Base-by-base conservation (phyloP, 2,888 invertebrate species). In the Ceramica pisi region DNA sequence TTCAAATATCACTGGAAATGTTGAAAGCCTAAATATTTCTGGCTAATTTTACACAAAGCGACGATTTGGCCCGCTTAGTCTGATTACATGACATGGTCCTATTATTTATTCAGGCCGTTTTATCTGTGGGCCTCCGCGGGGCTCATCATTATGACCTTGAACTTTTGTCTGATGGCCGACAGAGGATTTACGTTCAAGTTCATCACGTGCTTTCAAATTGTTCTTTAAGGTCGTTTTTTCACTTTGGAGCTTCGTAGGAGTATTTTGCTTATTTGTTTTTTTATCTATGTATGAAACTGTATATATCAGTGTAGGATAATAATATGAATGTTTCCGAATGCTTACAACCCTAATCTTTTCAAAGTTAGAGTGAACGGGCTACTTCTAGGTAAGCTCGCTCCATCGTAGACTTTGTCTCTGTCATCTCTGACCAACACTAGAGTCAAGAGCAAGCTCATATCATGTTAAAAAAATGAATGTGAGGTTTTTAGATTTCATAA, bases 21-120 rank as follows among this genome's bases (percentile, higher is more conserved):
- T 83, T 78, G 69, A 76, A 84, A 78, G 70, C 66, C 79, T 78
- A 80, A 31, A 84, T 85, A 83, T 82, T 83, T 75, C 80, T 71
- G 65, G 74, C 75, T 84, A 86, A 86, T 85, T 86, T 82, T 81
- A 76, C 83, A 85, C 78, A 81, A 82, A 82, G 85, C 84, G 78
- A 80, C 81, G 75, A 82, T 87, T 87, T 82, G 72, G 66, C 73
- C 77, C 80, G 85, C 84, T 87, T 86, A 86, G 79, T 73, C 84
- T 80, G 85, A 86, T 86, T 82, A 85, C 78, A 79, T 72, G 76
- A 84, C 84, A 85, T 85, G 86, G 84, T 86, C 84, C 75, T 77
- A 86, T 87, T 80, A 81, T 87, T 86, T 87, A 87, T 87, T 87
- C 87, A 84, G 76, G 70, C 72, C 75, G 65, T 81, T 87, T 78